A percentile compares a stretch with the other conserved stretches of the same genome.
Evolutionary conservation across 1,140 invertebrate species (phyloP).

Genomic region (Tetragnatha versicolor): DNA sequence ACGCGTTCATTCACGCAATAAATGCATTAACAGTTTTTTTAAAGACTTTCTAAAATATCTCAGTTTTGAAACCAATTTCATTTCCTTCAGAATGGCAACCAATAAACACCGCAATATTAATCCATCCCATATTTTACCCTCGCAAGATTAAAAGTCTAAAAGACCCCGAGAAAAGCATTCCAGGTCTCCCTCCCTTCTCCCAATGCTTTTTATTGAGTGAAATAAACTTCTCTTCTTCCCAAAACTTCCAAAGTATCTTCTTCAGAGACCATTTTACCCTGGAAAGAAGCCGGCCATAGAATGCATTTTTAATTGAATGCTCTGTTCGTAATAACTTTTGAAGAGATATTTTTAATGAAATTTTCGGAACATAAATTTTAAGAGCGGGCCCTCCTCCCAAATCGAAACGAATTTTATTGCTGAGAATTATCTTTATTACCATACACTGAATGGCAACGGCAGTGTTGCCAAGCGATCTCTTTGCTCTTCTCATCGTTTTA

Average conservation of each 20-base stretch:
- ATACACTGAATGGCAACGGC: slow-evolving; percentile 39
- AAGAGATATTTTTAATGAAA: slow-evolving; percentile 52
- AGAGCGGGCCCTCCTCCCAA: slow-evolving; percentile 26
- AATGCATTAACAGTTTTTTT: no score
- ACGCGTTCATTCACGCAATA: no score
- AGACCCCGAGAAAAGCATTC: no score
- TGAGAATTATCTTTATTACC: slow-evolving; percentile 48
- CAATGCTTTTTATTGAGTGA: not conserved
- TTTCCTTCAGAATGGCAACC: no score
- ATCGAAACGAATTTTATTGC: slow-evolving; percentile 52
- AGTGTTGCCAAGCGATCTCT: not conserved
- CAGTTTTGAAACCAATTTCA: no score
- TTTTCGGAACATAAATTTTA: slow-evolving; percentile 51
- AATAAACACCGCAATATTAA: no score
- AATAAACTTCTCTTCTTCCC: not conserved
- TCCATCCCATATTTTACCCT: no score
- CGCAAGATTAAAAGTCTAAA: no score
- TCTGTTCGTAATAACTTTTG: slow-evolving; percentile 42
- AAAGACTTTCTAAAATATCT: no score
- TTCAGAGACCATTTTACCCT: no score
- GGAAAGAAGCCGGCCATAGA: slow-evolving; percentile 18
- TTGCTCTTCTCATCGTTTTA: slow-evolving; percentile 38
- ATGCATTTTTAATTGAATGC: slow-evolving; percentile 50
- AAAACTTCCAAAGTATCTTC: slow-evolving; percentile 11
- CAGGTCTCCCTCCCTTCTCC: not conserved